Evolutionary conservation across 2,797 vertebrate species (phyloP).

Genomic region (Heteromormyrus szaboi): DNA sequence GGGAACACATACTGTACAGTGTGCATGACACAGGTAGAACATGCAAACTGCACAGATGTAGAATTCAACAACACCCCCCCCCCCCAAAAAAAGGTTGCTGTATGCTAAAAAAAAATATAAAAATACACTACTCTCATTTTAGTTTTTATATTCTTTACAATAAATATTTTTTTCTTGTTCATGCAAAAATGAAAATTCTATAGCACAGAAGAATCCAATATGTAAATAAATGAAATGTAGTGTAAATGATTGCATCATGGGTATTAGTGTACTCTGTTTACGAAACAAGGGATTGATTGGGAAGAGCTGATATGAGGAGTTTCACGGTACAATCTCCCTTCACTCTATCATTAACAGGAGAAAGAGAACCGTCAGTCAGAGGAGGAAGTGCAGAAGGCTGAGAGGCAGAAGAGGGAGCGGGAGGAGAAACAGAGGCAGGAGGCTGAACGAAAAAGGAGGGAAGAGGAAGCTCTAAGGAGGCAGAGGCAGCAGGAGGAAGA

Average conservation of each 20-base stretch:
- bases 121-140: neutral
- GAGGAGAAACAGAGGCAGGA: constrained; percentile 36
- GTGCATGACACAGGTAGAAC: neutral
- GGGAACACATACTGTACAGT: neutral
- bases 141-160: neutral
- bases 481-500: constrained; percentile 28
- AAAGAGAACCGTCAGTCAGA: constrained; percentile 13
- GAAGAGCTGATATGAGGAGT: neutral
- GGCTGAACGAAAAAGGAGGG: constrained; percentile 6
- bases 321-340: neutral
- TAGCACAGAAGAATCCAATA: neutral
- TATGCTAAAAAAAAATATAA: neutral
- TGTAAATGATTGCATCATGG: neutral
- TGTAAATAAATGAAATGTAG: neutral
- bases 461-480: neutral
- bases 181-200: neutral
- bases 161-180: neutral
- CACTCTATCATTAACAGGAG: neutral
- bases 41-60: neutral
- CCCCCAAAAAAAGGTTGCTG: neutral
- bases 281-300: no score
- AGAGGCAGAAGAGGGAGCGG: constrained; percentile 11
- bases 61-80: neutral
- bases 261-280: neutral
- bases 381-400: constrained; percentile 15